Percentiles rank a stretch among this genome's conserved stretches.
These are phyloP conservation scores for Petromus typicus DNA, from an alignment of 2,113 vertebrate genomes.

Conservation along the genomic window DNA sequence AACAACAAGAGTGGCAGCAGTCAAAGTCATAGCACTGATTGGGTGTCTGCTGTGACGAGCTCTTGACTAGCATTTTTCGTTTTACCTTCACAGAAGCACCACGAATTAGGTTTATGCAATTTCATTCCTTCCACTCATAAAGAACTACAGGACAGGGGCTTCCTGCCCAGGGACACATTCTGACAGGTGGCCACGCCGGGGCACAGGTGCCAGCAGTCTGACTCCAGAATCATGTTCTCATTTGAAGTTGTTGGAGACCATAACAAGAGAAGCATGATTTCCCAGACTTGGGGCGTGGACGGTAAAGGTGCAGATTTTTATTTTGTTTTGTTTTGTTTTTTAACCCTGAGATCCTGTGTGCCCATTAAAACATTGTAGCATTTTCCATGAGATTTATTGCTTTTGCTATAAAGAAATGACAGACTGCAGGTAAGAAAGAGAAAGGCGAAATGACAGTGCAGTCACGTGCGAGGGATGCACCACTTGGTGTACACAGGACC, in stretches of 20 bases:
- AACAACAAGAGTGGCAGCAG: background rate
- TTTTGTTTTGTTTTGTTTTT: background rate
- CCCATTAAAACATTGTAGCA: background rate
- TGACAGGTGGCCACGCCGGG: background rate
- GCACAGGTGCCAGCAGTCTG: background rate
- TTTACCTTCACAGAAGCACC: background rate
- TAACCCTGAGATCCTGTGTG: background rate
- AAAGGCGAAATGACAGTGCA: background rate
- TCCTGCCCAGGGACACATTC: background rate
- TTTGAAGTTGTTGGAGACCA: background rate
- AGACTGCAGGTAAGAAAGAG: background rate
- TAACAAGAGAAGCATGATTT: background rate
- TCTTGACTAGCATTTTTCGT: background rate
- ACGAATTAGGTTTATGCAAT: background rate
- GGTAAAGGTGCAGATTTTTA: background rate
- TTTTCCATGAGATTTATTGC: background rate
- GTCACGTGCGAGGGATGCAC: background rate
- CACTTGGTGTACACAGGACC: background rate
- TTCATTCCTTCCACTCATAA: background rate
- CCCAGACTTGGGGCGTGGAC: background rate
- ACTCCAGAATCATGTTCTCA: background rate
- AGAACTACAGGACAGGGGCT: background rate
- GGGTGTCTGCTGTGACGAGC: background rate
- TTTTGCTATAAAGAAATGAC: background rate
- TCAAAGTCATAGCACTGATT: background rate